Evolutionary conservation across 2,797 vertebrate genomes (phyloP), one percentile per base, ranked within the genome.

Genomic region (Muscicapa comitata): DNA sequence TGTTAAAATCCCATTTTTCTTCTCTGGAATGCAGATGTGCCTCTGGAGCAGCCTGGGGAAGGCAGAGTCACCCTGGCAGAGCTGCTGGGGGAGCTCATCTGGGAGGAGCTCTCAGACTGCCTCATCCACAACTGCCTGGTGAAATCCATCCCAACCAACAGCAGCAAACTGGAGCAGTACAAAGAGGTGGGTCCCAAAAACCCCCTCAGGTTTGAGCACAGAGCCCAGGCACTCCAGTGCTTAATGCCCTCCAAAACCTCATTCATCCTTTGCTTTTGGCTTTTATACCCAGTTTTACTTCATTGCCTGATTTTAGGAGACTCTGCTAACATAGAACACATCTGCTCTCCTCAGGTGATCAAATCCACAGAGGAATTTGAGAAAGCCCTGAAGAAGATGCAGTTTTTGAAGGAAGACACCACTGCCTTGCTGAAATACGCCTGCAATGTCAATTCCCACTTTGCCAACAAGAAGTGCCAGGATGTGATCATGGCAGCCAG

Each of bases 391-490:
- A 99, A 99, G 94, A 97, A 98, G 55, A 98, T 99, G 98, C 97
- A 96, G 38, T 99, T 98, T 97, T 94, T 99, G 71, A 98, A 98
- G 90, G 98, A 98, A 6, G 98, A 99, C 80, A 98, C 98, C 2
- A 99, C 99, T 0, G 99, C 99, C 81, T 96, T 99, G 76, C 97
- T 99, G 75, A 98, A 98, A 73, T 99, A 99, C 0, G 99, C 99
- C 63, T 98, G 98, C n/a, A 99, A 99, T 0, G 98, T 99, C 88
- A 99, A 99, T 91, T 98, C 98, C 91, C 99, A 99, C 91, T 99
- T 99, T 87, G 99, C 99, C 94, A 99, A 98, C 97, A 99, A 99
- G 96, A 99, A 99, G 95, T 99, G 99, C 97, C 99, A 99, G 85
- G 99, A 99, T 24, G 99, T 99, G 63, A 99, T 99, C 6, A 98